Percentiles rank a stretch among this genome's conserved stretches.
phyloP scores from a whole-genome alignment of 2,888 invertebrate species.

The Agrotis exclamationis region DNA sequence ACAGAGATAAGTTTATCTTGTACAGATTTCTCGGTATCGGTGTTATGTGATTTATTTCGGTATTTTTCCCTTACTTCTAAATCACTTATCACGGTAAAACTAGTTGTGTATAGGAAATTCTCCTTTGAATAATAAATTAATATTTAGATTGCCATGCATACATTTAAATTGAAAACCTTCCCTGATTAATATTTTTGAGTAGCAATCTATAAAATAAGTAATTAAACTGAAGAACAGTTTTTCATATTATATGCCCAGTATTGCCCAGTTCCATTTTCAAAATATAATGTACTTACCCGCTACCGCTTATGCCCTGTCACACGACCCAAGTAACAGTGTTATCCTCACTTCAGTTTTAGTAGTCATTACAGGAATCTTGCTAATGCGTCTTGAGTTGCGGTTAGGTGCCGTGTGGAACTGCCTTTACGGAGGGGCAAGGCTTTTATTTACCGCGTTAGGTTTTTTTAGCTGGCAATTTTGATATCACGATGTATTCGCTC shows the following conservation, averaged over 20 bases:
- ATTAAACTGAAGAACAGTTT: no score
- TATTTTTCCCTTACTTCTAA: neutral
- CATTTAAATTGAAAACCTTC: no score
- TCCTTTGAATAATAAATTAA: no score
- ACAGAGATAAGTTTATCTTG: neutral
- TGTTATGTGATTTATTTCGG: no score
- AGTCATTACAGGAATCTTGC: slow-evolving; percentile 82
- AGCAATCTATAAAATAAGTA: no score
- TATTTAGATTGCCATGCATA: no score
- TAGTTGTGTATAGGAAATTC: no score
- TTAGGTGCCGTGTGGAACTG: slow-evolving; percentile 62
- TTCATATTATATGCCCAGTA: no score
- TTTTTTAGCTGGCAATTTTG: slow-evolving; percentile 57
- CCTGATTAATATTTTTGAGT: no score
- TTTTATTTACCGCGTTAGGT: slow-evolving; percentile 54
- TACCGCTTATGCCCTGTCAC: slow-evolving; percentile 65
- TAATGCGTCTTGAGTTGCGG: slow-evolving; percentile 78
- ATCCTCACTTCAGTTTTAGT: slow-evolving; percentile 85
- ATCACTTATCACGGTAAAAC: neutral
- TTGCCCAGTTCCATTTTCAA: neutral
- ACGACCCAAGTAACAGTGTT: slow-evolving; percentile 76
- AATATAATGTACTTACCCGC: neutral
- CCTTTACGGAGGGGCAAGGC: slow-evolving; percentile 56
- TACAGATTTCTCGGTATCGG: neutral
- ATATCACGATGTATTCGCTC: slow-evolving; percentile 42